Base-by-base conservation (phyloP, 2,797 vertebrate genomes). In the Schizopygopsis pylzovi region DNA sequence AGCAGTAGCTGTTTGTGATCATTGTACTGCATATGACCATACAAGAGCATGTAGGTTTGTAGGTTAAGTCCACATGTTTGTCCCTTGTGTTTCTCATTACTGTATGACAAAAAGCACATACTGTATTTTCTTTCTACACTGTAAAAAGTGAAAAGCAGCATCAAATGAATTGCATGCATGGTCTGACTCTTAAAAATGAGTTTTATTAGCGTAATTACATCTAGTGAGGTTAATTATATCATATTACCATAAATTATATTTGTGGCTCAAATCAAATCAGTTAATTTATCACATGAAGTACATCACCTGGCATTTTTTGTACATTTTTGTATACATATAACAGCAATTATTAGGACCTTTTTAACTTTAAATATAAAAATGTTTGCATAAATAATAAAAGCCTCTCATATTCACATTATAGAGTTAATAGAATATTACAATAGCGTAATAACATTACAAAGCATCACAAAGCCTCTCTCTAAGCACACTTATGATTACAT, bases 331-430 rank as follows among this genome's bases (percentile, higher is more conserved):
- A 8, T 28, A 5, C 43, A 37, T 22, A 39, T 2, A 22, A 56
- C 52, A 54, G 10, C 52, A 59, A 78, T 41, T 8, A 56, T 56
- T 9, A n/a, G 11, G 20, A 20, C 33, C 9, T 71, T 71, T 45
- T 39, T n/a, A n/a, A 13, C 6, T 28, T 41, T 59, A 71, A 65
- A 80, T 80, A 77, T 25, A 63, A 79, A 37, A 16, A 45, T 61
- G 37, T 41, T 25, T 73, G 54, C 18, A 45, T 37, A 61, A 13
- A 16, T 47, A 22, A 33, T 43, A 54, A 56, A 28, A 56, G 47
- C 47, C 4, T 39, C 13, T 82, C 1, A 37, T 47, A 45, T 63
- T 47, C 73, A 25, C 6, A 33, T 25, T 41, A 13, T n/a, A 59
- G 18, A 61, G 22, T 43, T 39, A 43, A 20, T 13, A 43, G 22